Evolutionary conservation across 2,113 vertebrate species (phyloP).

Genomic region (Crotalus tigris): DNA sequence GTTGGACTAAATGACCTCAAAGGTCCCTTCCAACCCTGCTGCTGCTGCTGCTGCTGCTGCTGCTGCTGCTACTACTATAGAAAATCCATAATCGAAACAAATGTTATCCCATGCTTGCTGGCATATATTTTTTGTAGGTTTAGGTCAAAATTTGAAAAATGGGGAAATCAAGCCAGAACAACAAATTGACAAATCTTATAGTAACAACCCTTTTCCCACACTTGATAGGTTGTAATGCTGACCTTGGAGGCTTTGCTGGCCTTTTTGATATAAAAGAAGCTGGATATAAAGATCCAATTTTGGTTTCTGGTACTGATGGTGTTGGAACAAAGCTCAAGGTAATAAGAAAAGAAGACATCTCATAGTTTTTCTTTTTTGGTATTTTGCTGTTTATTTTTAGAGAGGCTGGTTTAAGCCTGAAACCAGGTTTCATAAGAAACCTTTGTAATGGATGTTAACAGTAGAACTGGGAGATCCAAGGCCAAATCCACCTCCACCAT

Average conservation of each 20-base stretch:
- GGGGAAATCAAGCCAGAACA: neutral
- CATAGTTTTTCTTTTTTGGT: neutral
- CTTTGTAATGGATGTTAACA: neutral
- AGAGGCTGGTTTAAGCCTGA: neutral
- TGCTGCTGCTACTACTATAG: too few relatives aligned
- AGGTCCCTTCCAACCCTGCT: too few relatives aligned
- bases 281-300: conserved; percentile 86
- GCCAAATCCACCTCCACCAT: neutral
- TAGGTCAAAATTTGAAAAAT: neutral
- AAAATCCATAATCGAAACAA: neutral
- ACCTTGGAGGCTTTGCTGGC: conserved; percentile 94
- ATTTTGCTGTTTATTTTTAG: neutral
- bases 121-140: neutral
- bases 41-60: too few relatives aligned
- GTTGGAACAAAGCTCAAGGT: conserved; percentile 98
- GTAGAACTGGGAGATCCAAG: neutral
- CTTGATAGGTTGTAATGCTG: conserved; percentile 83
- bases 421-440: neutral
- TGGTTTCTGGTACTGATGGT: conserved; percentile 93
- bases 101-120: neutral
- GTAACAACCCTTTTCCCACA: conserved; percentile 24
- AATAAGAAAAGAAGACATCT: conserved; percentile 29
- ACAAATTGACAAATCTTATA: neutral
- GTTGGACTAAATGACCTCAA: too few relatives aligned
- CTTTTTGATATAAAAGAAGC: conserved; percentile 95